phyloP scores from a whole-genome alignment of 2,888 invertebrate species.

The Andrena camellia region DNA sequence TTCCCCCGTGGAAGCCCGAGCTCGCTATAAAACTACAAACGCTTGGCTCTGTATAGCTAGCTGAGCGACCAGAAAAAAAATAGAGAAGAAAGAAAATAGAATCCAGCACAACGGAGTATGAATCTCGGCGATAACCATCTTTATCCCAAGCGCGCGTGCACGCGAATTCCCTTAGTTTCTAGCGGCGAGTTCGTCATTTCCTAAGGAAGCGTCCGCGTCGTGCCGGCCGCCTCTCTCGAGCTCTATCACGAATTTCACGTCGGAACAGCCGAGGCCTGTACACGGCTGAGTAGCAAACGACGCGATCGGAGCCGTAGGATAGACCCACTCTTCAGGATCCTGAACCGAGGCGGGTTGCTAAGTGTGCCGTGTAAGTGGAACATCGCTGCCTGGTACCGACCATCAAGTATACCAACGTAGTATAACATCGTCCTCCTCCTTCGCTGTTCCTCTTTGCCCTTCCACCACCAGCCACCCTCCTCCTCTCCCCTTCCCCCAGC shows the following conservation, averaged over 20 bases:
- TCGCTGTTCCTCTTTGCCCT: slow-evolving; percentile 74
- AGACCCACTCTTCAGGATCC: slow-evolving; percentile 80
- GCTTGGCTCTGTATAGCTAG: not conserved
- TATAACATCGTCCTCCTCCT: slow-evolving; percentile 76
- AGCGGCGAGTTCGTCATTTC: slow-evolving; percentile 28
- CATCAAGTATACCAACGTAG: slow-evolving; percentile 82
- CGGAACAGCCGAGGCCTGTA: slow-evolving; percentile 37
- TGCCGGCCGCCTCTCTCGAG: not conserved
- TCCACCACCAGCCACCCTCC: slow-evolving; percentile 52
- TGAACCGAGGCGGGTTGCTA: slow-evolving; percentile 79
- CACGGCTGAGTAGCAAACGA: slow-evolving; percentile 64
- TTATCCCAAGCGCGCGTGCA: not conserved
- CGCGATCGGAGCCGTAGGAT: slow-evolving; percentile 72
- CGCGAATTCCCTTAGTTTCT: slow-evolving; percentile 40
- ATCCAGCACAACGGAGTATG: not conserved
- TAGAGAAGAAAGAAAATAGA: not conserved
- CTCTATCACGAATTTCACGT: slow-evolving; percentile 64
- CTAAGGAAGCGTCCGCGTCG: slow-evolving; percentile 44
- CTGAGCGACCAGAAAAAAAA: not conserved
- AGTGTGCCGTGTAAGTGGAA: slow-evolving; percentile 85
- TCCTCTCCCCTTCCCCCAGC: slow-evolving; percentile 46
- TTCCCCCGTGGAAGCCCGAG: not conserved
- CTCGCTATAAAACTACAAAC: not conserved
- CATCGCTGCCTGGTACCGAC: slow-evolving; percentile 84
- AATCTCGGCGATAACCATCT: slow-evolving; percentile 34